Evolutionary conservation across 2,888 invertebrate species (phyloP), one percentile per base, ranked within the genome.

Genomic region (Phengaris alcon): DNA sequence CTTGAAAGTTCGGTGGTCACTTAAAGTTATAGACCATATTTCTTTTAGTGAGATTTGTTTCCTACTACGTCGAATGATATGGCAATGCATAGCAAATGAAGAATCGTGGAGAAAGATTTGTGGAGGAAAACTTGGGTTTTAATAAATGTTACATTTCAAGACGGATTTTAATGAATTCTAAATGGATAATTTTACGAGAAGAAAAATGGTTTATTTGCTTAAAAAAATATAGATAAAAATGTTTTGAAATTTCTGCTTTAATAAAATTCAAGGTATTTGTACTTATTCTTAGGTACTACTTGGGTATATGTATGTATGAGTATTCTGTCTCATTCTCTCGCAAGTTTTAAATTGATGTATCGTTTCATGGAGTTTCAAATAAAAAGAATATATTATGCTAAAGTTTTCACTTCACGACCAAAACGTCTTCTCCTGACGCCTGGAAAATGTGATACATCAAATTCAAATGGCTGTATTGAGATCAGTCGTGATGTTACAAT

Each of bases 11-110:
- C n/a, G n/a, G n/a, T n/a, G n/a, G n/a, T n/a, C n/a, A n/a, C n/a
- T n/a, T n/a, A n/a, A n/a, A n/a, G n/a, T n/a, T n/a, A n/a, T n/a
- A n/a, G n/a, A n/a, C n/a, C n/a, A n/a, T n/a, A n/a, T n/a, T n/a
- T n/a, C n/a, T n/a, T n/a, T n/a, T 35, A 64, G 64, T 59, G 59
- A 10, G 35, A 35, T 0, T 10, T 64, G 10, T 55, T 64, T 12
- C 35, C 64, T 35, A 13, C 10, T 9, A 52, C 35, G 35, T 64
- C 35, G 10, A 35, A 64, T 64, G 35, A 6, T 64, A 64, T 35
- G 15, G 64, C 64, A 64, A 44, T 64, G 64, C 44, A 64, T 64
- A 64, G 13, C 64, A 64, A 64, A 44, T 15, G 35, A 52, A 52
- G 52, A 64, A 6, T 44, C 64, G 64, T 12, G 12, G 12, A 8